Percentiles rank a stretch among this genome's conserved stretches.
phyloP scores from a whole-genome alignment of 2,888 invertebrate genomes.

The Idaea dimidiata region DNA sequence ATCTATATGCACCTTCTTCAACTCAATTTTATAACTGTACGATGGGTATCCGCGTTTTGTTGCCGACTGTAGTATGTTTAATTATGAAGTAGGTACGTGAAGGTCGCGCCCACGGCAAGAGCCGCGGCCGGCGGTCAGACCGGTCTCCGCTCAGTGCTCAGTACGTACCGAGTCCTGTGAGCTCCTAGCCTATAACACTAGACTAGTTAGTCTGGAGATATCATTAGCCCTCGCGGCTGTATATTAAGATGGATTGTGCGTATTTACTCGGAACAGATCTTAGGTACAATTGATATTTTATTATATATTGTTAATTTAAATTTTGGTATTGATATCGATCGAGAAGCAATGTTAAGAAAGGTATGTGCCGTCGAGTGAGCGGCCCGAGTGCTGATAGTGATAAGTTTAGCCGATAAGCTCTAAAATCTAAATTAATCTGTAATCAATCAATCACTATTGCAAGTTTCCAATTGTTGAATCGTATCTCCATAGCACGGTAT shows the following conservation, averaged over 20 bases:
- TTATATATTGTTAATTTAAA: slow-evolving; percentile 80
- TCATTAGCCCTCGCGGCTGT: slow-evolving; percentile 53
- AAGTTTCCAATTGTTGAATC: slow-evolving; percentile 76
- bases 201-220: slow-evolving; percentile 47
- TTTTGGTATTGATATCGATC: slow-evolving; percentile 75
- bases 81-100: slow-evolving; percentile 59
- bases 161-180: slow-evolving; percentile 37
- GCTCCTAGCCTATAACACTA: slow-evolving; percentile 29
- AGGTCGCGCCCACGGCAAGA: slow-evolving; percentile 42
- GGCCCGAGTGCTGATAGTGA: slow-evolving; percentile 72
- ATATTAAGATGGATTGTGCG: slow-evolving; percentile 70
- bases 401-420: slow-evolving; percentile 76
- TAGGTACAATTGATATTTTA: slow-evolving; percentile 81
- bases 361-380: slow-evolving; percentile 54
- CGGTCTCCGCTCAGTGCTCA: slow-evolving; percentile 21
- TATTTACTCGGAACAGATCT: slow-evolving; percentile 77
- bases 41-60: too few species aligned
- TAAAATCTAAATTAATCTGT: slow-evolving; percentile 78
- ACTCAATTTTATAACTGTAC: too few species aligned
- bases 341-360: slow-evolving; percentile 76
- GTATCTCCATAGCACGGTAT: slow-evolving; percentile 78
- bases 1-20: too few species aligned
- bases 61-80: slow-evolving; percentile 51
- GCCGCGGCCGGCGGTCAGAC: slow-evolving; percentile 22
- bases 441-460: slow-evolving; percentile 64